phyloP scores from a whole-genome alignment of 2,888 invertebrate species.

The Andrena bicolor region DNA sequence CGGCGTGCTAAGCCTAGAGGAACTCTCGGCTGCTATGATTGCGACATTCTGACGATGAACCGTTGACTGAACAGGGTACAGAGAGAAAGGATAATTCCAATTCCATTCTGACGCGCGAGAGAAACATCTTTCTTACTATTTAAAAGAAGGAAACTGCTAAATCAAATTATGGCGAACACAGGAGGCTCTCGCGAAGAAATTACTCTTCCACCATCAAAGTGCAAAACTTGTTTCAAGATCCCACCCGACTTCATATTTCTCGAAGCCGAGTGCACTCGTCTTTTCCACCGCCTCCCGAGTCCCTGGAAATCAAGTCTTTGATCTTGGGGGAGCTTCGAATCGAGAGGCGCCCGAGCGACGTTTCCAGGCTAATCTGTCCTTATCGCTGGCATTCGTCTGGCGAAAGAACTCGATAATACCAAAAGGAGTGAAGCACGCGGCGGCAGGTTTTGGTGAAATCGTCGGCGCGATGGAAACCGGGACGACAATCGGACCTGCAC shows the following conservation, averaged over 20 bases:
- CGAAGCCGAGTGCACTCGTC: neutral
- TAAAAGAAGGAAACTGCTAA: neutral
- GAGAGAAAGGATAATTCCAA: slow-evolving; percentile 47
- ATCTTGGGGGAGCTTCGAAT: neutral
- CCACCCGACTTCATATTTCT: neutral
- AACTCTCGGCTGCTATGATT: slow-evolving; percentile 40
- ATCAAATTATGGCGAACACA: too few relatives aligned
- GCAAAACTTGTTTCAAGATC: too few relatives aligned
- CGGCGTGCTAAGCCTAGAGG: slow-evolving; percentile 70
- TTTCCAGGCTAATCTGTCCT: slow-evolving; percentile 56
- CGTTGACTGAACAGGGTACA: slow-evolving; percentile 19
- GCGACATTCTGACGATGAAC: slow-evolving; percentile 41
- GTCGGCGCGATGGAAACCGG: slow-evolving; percentile 41
- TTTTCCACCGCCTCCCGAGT: slow-evolving; percentile 2
- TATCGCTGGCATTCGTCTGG: slow-evolving; percentile 25
- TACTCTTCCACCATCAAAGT: too few relatives aligned
- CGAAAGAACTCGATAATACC: slow-evolving; percentile 22
- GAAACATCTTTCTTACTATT: neutral
- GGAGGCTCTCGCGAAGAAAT: too few relatives aligned
- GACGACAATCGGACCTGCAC: slow-evolving; percentile 41
- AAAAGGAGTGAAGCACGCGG: slow-evolving; percentile 3
- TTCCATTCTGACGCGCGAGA: neutral
- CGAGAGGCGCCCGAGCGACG: slow-evolving; percentile 34
- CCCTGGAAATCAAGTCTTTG: neutral
- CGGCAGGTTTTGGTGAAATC: slow-evolving; percentile 19